phyloP scores from a whole-genome alignment of 2,113 vertebrate genomes.

The Hippotragus niger region DNA sequence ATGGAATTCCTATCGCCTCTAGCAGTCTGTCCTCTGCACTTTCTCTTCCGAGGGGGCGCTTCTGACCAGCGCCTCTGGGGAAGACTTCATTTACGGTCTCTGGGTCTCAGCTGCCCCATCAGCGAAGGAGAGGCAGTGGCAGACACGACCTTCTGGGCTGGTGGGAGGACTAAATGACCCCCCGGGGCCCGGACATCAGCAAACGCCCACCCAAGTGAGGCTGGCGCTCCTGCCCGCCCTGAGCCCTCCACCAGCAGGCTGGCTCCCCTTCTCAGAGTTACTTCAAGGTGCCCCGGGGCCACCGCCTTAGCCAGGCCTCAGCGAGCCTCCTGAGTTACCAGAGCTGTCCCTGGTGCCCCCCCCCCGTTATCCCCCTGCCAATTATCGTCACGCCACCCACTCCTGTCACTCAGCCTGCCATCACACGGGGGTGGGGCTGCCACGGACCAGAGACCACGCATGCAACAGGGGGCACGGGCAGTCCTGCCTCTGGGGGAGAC shows the following conservation, averaged over 20 bases:
- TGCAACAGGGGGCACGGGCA: too few species aligned
- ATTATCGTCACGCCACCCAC: neutral
- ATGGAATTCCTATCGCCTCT: rapidly evolving
- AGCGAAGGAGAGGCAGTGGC: rapidly evolving
- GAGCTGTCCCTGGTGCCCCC: rapidly evolving
- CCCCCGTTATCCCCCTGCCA: rapidly evolving
- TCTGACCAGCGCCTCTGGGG: neutral
- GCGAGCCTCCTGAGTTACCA: neutral
- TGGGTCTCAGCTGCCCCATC: too few species aligned
- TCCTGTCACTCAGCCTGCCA: neutral
- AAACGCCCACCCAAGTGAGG: rapidly evolving
- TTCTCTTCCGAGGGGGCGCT: rapidly evolving
- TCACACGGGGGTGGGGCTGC: rapidly evolving
- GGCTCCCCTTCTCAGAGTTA: neutral
- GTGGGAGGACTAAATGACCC: rapidly evolving
- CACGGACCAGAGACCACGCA: rapidly evolving
- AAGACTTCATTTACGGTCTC: neutral
- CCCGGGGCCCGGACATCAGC: rapidly evolving
- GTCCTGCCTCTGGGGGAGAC: rapidly evolving
- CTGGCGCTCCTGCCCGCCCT: rapidly evolving
- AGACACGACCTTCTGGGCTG: neutral
- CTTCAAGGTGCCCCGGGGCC: rapidly evolving
- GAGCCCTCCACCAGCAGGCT: too few species aligned
- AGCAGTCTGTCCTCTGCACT: rapidly evolving
- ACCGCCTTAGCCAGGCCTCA: neutral